Percentiles rank a stretch among this genome's conserved stretches.
phyloP scores from a whole-genome alignment of 2,888 invertebrate genomes.

The Epiblema foenella region DNA sequence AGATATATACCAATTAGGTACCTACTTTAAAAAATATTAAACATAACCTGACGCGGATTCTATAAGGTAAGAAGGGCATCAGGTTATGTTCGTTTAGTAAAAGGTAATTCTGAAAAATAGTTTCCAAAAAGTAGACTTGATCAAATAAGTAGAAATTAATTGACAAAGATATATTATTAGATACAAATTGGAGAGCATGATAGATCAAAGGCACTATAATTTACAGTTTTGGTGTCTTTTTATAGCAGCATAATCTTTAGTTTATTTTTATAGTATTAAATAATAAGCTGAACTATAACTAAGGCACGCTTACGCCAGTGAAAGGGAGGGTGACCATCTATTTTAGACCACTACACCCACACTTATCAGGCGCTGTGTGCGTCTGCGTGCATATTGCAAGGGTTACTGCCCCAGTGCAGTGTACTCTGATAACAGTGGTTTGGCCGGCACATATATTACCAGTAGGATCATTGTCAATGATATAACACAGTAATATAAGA shows the following conservation, averaged over 20 bases:
- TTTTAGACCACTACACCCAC: constrained; percentile 67
- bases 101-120: neutral
- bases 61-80: no score
- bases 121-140: neutral
- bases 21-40: no score
- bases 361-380: constrained; percentile 44
- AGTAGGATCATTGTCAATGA: constrained; percentile 21
- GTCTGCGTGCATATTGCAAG: constrained; percentile 60
- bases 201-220: neutral
- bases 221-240: neutral
- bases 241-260: neutral
- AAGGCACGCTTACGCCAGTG: constrained; percentile 72
- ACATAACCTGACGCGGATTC: no score
- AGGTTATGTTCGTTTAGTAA: no score
- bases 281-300: constrained; percentile 62
- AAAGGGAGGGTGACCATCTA: constrained; percentile 82
- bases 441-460: constrained; percentile 12
- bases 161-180: neutral
- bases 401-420: constrained; percentile 65
- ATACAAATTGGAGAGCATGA: neutral
- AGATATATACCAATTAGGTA: no score
- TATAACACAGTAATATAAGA: no score
- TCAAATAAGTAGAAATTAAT: neutral
- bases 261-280: constrained; percentile 49
- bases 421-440: constrained; percentile 42